phyloP scores from a whole-genome alignment of 2,888 invertebrate species.

The Machimus rusticus region DNA sequence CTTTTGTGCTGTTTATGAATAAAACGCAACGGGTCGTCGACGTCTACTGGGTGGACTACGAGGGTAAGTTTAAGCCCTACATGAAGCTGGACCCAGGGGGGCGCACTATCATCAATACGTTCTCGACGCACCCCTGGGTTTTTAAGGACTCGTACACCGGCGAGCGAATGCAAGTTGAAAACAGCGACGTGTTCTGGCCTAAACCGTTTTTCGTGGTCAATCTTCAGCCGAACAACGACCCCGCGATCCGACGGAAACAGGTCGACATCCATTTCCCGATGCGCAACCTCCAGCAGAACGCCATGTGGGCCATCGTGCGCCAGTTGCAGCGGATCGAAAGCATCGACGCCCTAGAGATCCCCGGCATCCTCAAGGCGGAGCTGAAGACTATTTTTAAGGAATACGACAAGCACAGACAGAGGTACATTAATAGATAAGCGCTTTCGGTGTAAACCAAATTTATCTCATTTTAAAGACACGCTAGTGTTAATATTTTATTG shows the following conservation, averaged over 20 bases:
- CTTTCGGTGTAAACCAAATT: neutral
- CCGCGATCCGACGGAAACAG: conserved; percentile 50
- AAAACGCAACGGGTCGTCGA: conserved; percentile 64
- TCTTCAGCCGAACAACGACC: conserved; percentile 51
- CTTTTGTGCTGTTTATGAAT: conserved; percentile 71
- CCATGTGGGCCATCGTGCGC: conserved; percentile 52
- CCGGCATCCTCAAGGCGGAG: conserved; percentile 44
- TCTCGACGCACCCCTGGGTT: conserved; percentile 84
- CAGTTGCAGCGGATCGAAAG: neutral
- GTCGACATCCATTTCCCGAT: conserved; percentile 57
- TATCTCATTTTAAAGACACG: neutral
- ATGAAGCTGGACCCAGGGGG: conserved; percentile 66
- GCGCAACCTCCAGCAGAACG: conserved; percentile 54
- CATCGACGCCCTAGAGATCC: conserved; percentile 45
- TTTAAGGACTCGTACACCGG: conserved; percentile 75
- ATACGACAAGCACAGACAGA: conserved; percentile 25
- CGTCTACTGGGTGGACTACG: conserved; percentile 78
- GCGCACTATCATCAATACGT: conserved; percentile 71
- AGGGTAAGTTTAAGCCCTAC: conserved; percentile 70
- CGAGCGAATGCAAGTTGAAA: conserved; percentile 70
- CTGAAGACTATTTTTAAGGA: conserved; percentile 36
- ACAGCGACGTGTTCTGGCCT: conserved; percentile 65
- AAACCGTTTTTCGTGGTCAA: conserved; percentile 54
- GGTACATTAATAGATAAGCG: neutral
- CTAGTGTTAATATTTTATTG: conserved; percentile 2